Percentiles rank a stretch among this genome's conserved stretches.
These are phyloP conservation scores for Mesorhabditis belari DNA, from an alignment of 2,888 invertebrate species.

Conservation along the genomic window DNA sequence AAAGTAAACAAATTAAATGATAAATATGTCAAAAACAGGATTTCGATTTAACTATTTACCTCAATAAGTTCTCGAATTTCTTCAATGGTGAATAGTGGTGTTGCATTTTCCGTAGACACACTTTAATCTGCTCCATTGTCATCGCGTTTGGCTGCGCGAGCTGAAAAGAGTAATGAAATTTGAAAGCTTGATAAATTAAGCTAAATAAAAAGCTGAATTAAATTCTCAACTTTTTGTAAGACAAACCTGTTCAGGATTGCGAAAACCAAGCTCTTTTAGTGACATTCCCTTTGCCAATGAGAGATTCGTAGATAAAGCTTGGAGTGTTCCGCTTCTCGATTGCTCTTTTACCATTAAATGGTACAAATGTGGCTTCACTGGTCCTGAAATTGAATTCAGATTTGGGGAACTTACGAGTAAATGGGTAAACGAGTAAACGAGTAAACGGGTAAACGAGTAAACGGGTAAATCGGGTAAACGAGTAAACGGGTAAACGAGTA, in stretches of 20 bases:
- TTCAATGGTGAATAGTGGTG: slow-evolving; percentile 84
- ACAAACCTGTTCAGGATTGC: slow-evolving; percentile 30
- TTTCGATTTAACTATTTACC: slow-evolving; percentile 1
- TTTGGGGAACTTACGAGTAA: too few relatives aligned
- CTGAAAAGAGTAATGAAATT: slow-evolving; percentile 8
- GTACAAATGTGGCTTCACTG: slow-evolving; percentile 55
- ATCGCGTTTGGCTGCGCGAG: slow-evolving; percentile 11
- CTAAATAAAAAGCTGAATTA: too few relatives aligned
- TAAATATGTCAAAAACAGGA: too few relatives aligned
- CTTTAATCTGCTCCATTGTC: slow-evolving; percentile 67
- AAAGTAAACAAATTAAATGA: too few relatives aligned
- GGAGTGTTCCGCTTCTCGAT: slow-evolving; percentile 55
- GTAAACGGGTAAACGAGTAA: too few relatives aligned
- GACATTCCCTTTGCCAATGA: slow-evolving; percentile 55
- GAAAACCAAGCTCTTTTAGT: slow-evolving; percentile 57
- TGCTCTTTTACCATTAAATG: slow-evolving; percentile 43
- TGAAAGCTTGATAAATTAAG: too few relatives aligned
- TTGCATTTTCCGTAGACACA: slow-evolving; percentile 72
- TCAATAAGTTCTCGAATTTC: slow-evolving; percentile 75
- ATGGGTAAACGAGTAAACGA: too few relatives aligned
- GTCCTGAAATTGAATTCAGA: too few relatives aligned
- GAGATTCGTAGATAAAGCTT: slow-evolving; percentile 56
- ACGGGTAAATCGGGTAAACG: too few relatives aligned
- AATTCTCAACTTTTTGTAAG: too few relatives aligned
- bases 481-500: too few relatives aligned